These are phyloP conservation scores for Drosophila bocqueti DNA, from an alignment of 1,140 invertebrate species.

Conservation along the genomic window DNA sequence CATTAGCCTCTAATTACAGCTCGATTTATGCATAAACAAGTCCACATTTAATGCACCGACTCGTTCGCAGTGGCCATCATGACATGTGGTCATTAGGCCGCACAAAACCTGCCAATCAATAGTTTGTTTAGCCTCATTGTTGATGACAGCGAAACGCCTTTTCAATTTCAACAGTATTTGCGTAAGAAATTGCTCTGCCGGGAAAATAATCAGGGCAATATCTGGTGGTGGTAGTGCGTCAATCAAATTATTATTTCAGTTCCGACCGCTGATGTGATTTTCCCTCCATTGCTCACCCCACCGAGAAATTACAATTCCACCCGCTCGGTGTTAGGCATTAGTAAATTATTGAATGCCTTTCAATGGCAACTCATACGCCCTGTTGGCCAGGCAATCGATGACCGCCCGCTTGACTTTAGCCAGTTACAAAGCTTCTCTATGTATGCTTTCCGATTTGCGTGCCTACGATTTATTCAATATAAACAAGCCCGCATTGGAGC, in stretches of 20 bases:
- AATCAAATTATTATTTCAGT: slow-evolving; percentile 60
- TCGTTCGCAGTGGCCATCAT: slow-evolving; percentile 38
- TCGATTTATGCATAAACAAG: slow-evolving; percentile 49
- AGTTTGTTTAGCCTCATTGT: slow-evolving; percentile 29
- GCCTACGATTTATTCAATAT: slow-evolving; percentile 39
- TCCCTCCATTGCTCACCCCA: background rate
- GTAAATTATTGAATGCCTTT: slow-evolving; percentile 72
- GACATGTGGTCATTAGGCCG: slow-evolving; percentile 49
- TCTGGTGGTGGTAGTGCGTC: slow-evolving; percentile 22
- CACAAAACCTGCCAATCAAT: slow-evolving; percentile 60
- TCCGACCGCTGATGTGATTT: slow-evolving; percentile 47
- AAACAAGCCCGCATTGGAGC: slow-evolving; percentile 25
- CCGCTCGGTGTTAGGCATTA: slow-evolving; percentile 17
- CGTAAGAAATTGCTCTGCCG: slow-evolving; percentile 51
- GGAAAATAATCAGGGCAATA: slow-evolving; percentile 40
- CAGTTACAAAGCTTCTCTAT: slow-evolving; percentile 18
- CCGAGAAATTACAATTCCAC: background rate
- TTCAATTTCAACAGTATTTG: slow-evolving; percentile 55
- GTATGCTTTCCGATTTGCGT: slow-evolving; percentile 42
- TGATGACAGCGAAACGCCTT: slow-evolving; percentile 50
- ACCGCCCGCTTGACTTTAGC: slow-evolving; percentile 21
- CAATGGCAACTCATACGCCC: slow-evolving; percentile 48
- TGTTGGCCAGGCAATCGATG: slow-evolving; percentile 65
- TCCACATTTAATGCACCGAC: slow-evolving; percentile 44
- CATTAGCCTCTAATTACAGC: slow-evolving; percentile 68